These are phyloP conservation scores for Megaptera novaeangliae DNA, from an alignment of 2,113 vertebrate genomes.

Conservation along the genomic window DNA sequence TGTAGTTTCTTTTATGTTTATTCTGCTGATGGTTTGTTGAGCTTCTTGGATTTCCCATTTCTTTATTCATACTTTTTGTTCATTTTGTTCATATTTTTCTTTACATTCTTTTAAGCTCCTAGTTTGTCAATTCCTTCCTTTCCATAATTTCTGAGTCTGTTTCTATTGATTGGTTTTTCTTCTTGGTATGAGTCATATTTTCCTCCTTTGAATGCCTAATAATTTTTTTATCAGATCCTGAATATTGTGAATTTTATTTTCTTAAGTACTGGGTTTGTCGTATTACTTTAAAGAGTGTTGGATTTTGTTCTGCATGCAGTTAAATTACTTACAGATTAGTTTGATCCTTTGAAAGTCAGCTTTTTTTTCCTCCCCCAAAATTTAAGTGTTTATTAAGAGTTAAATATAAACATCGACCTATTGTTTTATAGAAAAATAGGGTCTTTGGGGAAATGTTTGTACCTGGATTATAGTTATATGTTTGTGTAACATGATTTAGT, in stretches of 20 bases:
- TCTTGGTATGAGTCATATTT: background rate
- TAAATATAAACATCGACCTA: background rate
- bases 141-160: background rate
- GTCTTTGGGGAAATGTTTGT: background rate
- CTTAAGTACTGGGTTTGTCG: background rate
- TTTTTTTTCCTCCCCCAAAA: background rate
- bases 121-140: background rate
- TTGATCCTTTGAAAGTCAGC: background rate
- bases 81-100: background rate
- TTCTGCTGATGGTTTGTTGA: background rate
- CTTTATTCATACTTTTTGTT: background rate
- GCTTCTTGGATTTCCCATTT: background rate
- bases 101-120: background rate
- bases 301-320: background rate
- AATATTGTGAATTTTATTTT: background rate
- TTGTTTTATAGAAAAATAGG: background rate
- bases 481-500: background rate
- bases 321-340: background rate
- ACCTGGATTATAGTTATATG: background rate
- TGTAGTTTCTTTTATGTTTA: background rate
- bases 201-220: background rate
- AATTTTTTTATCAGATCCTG: background rate
- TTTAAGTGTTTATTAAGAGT: background rate
- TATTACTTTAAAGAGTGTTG: background rate
- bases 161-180: background rate